Evolutionary conservation across 2,888 invertebrate species (phyloP).

Genomic region (Eupsilia transversa): DNA sequence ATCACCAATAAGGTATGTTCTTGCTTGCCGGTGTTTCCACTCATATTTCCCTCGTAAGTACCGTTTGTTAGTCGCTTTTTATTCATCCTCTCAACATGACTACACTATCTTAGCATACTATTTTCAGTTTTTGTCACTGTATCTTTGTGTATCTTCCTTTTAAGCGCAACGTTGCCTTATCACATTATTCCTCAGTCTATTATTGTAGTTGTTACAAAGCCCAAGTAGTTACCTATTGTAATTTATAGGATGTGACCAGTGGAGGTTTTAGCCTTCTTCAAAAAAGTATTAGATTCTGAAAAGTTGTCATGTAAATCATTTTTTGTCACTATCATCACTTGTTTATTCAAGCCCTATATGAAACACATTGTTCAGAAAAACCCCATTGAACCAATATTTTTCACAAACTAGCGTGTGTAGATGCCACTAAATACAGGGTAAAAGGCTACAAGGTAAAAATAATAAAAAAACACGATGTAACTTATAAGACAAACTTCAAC

Average conservation of each 20-base stretch:
- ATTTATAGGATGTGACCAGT: neutral
- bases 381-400: neutral
- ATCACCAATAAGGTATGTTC: neutral
- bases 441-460: neutral
- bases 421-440: constrained; percentile 11
- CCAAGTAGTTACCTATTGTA: too few relatives aligned
- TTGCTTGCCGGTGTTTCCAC: too few relatives aligned
- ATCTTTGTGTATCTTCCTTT: too few relatives aligned
- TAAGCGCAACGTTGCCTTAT: neutral
- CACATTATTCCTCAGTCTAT: neutral
- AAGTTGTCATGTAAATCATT: neutral
- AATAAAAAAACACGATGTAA: constrained; percentile 6
- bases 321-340: neutral
- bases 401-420: constrained; percentile 13
- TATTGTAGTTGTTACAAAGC: neutral
- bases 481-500: constrained; percentile 26
- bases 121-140: neutral
- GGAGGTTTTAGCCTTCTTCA: too few relatives aligned
- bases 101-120: neutral
- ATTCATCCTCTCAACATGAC: neutral
- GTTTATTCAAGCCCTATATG: neutral
- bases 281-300: neutral
- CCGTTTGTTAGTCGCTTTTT: neutral
- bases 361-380: neutral
- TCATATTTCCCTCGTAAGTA: neutral